Conservation (phyloP, 2,888 invertebrate species). For the Heliconius sara region DNA sequence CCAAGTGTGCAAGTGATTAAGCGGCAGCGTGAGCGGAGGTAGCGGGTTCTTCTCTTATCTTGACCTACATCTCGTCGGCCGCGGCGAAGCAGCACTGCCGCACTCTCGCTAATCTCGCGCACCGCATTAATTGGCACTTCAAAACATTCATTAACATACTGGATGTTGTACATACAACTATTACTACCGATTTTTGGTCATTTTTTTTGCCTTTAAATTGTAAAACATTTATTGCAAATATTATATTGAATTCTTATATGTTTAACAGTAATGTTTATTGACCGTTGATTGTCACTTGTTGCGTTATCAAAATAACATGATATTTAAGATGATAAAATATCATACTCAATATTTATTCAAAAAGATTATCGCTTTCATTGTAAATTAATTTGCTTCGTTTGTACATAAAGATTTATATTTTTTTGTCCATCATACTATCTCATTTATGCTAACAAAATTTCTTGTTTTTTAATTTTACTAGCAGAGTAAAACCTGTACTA, state of each 20-base stretch:
- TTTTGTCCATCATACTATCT: neutral
- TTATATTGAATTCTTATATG: neutral
- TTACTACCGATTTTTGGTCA: constrained; percentile 1
- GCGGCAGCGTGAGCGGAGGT: constrained; percentile 36
- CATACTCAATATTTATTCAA: neutral
- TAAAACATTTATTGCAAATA: neutral
- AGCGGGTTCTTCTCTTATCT: constrained; percentile 49
- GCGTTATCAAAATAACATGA: neutral
- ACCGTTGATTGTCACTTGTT: neutral
- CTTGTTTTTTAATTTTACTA: neutral
- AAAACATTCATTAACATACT: constrained; percentile 36
- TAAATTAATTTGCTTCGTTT: neutral
- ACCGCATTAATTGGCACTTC: constrained; percentile 38
- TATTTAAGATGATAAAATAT: neutral
- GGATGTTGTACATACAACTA: neutral
- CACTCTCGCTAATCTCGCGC: constrained; percentile 49
- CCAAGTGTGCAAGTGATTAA: neutral
- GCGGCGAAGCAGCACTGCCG: constrained; percentile 38
- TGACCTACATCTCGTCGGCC: constrained; percentile 46
- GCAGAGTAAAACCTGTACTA: too few species aligned
- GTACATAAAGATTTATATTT: neutral
- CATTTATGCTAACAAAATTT: neutral
- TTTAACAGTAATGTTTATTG: neutral
- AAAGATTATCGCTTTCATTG: constrained; percentile 1
- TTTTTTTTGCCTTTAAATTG: neutral